phyloP scores from a whole-genome alignment of 2,113 vertebrate species.

The Thamnophis sirtalis region DNA sequence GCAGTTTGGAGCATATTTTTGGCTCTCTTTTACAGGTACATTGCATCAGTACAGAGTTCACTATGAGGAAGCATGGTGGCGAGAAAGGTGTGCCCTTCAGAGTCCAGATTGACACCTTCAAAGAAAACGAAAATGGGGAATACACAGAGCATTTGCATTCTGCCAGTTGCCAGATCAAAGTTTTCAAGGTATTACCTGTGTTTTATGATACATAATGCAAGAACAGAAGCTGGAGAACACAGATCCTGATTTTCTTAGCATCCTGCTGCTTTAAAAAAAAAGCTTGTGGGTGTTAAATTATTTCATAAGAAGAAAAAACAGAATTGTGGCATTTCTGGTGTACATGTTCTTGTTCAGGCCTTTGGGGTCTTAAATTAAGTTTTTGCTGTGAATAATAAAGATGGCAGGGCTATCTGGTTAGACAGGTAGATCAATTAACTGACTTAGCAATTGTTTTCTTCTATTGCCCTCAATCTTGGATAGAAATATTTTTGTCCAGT shows the following conservation, averaged over 20 bases:
- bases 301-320: background rate
- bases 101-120: constrained; percentile 95
- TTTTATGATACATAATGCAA: background rate
- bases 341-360: rapidly evolving
- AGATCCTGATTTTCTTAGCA: rapidly evolving
- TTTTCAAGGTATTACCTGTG: constrained; percentile 86
- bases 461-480: background rate
- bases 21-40: constrained; percentile 76
- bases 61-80: constrained; percentile 94
- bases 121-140: constrained; percentile 87
- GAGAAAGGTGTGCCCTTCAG: constrained; percentile 97
- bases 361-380: background rate
- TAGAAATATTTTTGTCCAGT: background rate
- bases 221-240: rapidly evolving
- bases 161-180: constrained; percentile 98
- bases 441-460: background rate
- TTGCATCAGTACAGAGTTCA: constrained; percentile 99
- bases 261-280: rapidly evolving
- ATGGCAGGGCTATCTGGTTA: background rate
- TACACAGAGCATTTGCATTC: constrained; percentile 96
- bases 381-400: background rate
- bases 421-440: background rate
- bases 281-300: rapidly evolving
- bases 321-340: rapidly evolving
- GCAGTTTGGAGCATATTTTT: background rate